phyloP scores from a whole-genome alignment of 2,797 vertebrate genomes.

The Emydoidea blandingii region DNA sequence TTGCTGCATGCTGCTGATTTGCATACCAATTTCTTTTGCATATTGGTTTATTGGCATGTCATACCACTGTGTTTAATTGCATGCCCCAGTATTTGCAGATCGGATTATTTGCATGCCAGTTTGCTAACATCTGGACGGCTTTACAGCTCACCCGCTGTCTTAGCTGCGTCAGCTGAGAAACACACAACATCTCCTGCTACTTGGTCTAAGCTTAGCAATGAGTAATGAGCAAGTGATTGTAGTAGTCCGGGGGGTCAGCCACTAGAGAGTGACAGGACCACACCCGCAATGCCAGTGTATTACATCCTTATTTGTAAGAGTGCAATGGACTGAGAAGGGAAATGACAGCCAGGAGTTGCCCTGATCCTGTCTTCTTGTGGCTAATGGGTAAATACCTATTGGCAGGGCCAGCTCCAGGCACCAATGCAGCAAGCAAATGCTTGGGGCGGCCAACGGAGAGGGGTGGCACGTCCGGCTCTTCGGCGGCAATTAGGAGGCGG shows the following conservation, averaged over 20 bases:
- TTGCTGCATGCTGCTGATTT: background rate
- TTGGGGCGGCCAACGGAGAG: too few species aligned
- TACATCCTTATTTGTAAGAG: background rate
- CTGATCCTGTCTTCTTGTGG: background rate
- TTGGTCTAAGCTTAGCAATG: background rate
- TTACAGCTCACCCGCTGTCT: background rate
- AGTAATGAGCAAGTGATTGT: too few species aligned
- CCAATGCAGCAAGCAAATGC: too few species aligned
- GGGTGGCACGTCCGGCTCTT: too few species aligned
- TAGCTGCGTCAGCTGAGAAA: too few species aligned
- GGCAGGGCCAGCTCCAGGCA: too few species aligned
- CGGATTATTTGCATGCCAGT: background rate
- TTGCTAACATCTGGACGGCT: background rate
- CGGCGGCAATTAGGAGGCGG: too few species aligned
- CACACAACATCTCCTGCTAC: background rate
- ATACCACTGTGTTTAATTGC: background rate
- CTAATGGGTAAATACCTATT: background rate
- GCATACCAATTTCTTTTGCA: background rate
- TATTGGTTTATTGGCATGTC: background rate
- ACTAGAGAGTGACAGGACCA: background rate
- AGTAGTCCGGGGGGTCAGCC: too few species aligned
- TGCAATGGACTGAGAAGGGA: background rate
- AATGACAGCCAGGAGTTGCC: background rate
- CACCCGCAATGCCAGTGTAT: too few species aligned
- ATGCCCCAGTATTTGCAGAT: background rate